Base-by-base conservation (phyloP, 2,797 vertebrate genomes). In the Lepus oiostolus region DNA sequence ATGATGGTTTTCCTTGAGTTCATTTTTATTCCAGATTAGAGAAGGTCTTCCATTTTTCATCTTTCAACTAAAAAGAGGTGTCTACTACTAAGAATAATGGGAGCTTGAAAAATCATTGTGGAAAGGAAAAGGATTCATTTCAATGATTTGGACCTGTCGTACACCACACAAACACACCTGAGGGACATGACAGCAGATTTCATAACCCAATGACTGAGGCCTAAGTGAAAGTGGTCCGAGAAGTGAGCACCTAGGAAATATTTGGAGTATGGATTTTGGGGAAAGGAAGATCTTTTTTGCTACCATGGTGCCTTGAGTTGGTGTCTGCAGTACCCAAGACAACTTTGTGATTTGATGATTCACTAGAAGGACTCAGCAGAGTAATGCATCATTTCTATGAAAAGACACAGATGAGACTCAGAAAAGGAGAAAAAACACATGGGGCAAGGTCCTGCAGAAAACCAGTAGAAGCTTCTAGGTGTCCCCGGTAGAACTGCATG, bases 11-110 rank as follows among this genome's bases (percentile, higher is more conserved):
- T 58, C 13, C 21, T 62, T 19, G 63, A 12, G 35, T 28, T 74
- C 76, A 21, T 65, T 77, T 82, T 90, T 42, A 77, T 70, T 60
- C n/a, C 24, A 67, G 8, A 71, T 62, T 70, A 79, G 75, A 50
- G 16, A 87, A 93, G 47, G 60, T 32, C 62, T 70, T 90, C 32
- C 7, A 11, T 65, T 85, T 82, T 91, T 92, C 11, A 35, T 28
- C 52, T 77, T 63, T 82, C 38, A 72, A 85, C 21, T 68, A 54
- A 75, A 91, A 93, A 82, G 60, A 82, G 5, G 63, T 77, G 42
- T n/a, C 26, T 88, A 24, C 21, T 24, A 65, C 58, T 14, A 83
- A 88, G n/a, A 70, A 60, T 72, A 84, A 60, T 35, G 26, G 91
- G 52, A 2, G 1, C 21, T 77, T 71, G 42, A 88, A 38, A 82